Evolutionary conservation across 2,797 vertebrate genomes (phyloP).

Genomic region (Smutsia gigantea): DNA sequence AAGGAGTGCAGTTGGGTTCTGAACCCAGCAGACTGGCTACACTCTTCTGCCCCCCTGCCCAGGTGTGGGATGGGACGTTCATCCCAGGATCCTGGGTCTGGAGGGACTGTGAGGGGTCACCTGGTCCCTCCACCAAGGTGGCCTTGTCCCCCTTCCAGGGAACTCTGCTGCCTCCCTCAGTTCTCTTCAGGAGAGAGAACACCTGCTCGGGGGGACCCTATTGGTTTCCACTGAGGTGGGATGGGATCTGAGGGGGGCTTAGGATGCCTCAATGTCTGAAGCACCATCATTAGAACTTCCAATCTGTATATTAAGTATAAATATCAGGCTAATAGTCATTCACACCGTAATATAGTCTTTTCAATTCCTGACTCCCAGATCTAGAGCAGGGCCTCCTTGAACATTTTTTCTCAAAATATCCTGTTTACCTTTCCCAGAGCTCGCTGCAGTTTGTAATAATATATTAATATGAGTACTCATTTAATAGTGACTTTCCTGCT

Average conservation of each 20-base stretch:
- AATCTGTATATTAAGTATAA: background rate
- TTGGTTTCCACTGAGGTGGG: background rate
- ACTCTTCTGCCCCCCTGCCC: background rate
- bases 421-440: background rate
- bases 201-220: background rate
- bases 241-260: background rate
- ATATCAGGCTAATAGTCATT: background rate
- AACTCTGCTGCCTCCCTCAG: background rate
- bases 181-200: background rate
- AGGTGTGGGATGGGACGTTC: background rate
- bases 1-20: background rate
- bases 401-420: background rate
- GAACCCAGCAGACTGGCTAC: background rate
- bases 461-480: background rate
- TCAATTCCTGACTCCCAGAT: background rate
- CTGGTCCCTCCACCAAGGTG: background rate
- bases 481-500: background rate
- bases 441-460: background rate
- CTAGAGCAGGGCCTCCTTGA: background rate
- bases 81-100: background rate
- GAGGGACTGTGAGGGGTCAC: background rate
- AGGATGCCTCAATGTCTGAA: background rate
- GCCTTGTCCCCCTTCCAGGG: background rate
- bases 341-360: background rate
- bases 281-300: background rate